These are phyloP conservation scores for Carlito syrichta DNA, from an alignment of 2,113 vertebrate genomes.

Conservation along the genomic window DNA sequence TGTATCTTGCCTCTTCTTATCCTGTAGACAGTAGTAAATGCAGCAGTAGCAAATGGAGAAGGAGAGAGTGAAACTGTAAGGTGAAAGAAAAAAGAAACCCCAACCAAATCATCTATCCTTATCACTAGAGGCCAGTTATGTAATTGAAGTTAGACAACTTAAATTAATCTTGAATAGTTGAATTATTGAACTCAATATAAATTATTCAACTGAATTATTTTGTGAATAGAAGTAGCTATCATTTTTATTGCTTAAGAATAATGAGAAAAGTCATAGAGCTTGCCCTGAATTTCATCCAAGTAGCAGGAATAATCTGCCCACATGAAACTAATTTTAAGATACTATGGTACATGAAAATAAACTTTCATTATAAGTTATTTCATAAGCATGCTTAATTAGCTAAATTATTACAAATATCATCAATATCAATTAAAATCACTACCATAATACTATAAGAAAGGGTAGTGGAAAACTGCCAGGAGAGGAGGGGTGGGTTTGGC, in stretches of 20 bases:
- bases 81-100: background rate
- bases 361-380: background rate
- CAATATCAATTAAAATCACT: background rate
- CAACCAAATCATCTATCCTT: background rate
- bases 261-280: background rate
- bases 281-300: background rate
- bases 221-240: background rate
- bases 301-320: background rate
- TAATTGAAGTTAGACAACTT: background rate
- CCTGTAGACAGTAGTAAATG: background rate
- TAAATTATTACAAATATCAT: background rate
- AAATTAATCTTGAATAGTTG: background rate
- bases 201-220: background rate
- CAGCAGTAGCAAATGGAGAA: background rate
- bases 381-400: background rate
- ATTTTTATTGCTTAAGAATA: background rate
- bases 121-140: too few species aligned
- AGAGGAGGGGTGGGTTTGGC: too few species aligned
- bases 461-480: too few species aligned
- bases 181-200: background rate
- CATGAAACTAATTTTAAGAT: background rate
- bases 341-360: background rate
- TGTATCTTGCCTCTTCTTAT: background rate
- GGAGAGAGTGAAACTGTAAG: background rate
- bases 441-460: too few species aligned